A percentile compares a stretch with the other conserved stretches of the same genome.
phyloP scores from a whole-genome alignment of 1,140 invertebrate genomes.

The Caenorhabditis tropicalis region DNA sequence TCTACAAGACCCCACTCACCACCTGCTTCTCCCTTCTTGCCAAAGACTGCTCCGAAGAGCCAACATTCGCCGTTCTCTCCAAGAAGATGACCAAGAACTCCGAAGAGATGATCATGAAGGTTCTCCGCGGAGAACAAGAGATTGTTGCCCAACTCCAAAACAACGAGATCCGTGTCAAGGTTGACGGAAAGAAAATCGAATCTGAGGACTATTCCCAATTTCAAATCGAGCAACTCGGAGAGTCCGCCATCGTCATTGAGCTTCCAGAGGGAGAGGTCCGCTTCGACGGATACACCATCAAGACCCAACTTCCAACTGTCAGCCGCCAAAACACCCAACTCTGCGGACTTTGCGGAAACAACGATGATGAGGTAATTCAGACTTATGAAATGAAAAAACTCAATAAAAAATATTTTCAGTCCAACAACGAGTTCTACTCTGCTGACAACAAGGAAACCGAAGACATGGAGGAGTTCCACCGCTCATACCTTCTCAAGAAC shows the following conservation, averaged over 20 bases:
- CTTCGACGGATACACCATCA: constrained; percentile 61
- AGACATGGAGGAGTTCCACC: constrained; percentile 56
- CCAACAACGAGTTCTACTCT: constrained; percentile 33
- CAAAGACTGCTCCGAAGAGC: constrained; percentile 67
- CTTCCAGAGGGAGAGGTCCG: constrained; percentile 54
- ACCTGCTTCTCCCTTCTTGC: constrained; percentile 63
- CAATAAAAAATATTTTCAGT: constrained; percentile 16
- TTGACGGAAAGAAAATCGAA: constrained; percentile 38
- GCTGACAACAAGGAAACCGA: constrained; percentile 44
- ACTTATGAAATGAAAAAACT: neutral
- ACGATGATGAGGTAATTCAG: constrained; percentile 44
- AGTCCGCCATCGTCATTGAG: constrained; percentile 47
- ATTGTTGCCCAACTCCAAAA: constrained; percentile 46
- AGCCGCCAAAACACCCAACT: constrained; percentile 45
- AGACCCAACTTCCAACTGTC: constrained; percentile 51
- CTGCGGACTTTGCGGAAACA: constrained; percentile 59
- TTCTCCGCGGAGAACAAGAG: constrained; percentile 51
- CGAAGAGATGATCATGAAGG: constrained; percentile 57
- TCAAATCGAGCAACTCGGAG: constrained; percentile 31
- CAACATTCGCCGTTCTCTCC: constrained; percentile 62
- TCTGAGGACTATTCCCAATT: constrained; percentile 11
- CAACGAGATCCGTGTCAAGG: constrained; percentile 40
- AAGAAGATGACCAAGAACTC: constrained; percentile 46
- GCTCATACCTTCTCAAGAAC: constrained; percentile 53
- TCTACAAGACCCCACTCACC: constrained; percentile 53